Evolutionary conservation across 2,113 vertebrate species (phyloP).

Genomic region (human (Homo sapiens)): GRCh38 chr15:68108001-68108500

Average conservation of each 20-base stretch:
- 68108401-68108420: neutral
- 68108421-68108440: neutral
- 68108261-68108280: neutral
- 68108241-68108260: neutral
- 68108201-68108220: neutral
- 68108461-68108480: neutral
- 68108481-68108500: neutral
- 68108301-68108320: neutral
- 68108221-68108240: neutral
- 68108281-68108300: neutral
- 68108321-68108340: neutral
- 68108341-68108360: neutral
- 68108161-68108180: neutral
- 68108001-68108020: neutral
- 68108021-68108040: neutral
- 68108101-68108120: neutral
- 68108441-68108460: conserved; percentile 20
- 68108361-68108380: neutral
- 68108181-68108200: neutral
- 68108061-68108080: neutral
- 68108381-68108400: neutral
- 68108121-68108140: neutral
- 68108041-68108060: neutral
- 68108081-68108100: neutral
- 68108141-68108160: neutral